Conservation (phyloP, 64 coral and sea anemone genomes). For the Montipora efflorescens region DNA sequence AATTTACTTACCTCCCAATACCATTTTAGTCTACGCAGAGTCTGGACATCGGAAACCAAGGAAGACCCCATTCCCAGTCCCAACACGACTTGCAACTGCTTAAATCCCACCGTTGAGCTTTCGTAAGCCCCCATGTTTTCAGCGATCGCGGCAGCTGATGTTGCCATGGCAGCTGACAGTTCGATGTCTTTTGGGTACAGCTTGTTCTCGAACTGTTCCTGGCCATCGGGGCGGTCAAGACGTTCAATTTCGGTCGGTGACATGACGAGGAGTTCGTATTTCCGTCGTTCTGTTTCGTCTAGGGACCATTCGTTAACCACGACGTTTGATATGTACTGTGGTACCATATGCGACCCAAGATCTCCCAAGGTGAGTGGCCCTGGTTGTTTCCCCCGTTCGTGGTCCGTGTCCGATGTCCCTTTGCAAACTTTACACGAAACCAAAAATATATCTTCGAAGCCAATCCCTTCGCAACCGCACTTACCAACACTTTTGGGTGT, state of each 20-base stretch:
- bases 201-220: slow-evolving; percentile 26
- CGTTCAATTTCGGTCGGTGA: slow-evolving; percentile 23
- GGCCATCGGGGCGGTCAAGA: neutral
- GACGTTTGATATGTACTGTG: neutral
- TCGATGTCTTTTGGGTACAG: slow-evolving; percentile 61
- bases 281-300: neutral
- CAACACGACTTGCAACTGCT: slow-evolving; percentile 81
- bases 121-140: slow-evolving; percentile 26
- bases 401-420: too few relatives aligned
- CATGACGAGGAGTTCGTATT: slow-evolving; percentile 24
- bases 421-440: too few relatives aligned
- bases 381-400: too few relatives aligned
- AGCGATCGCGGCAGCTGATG: slow-evolving; percentile 67
- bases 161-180: slow-evolving; percentile 88
- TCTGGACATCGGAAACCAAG: neutral
- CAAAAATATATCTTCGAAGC: too few relatives aligned
- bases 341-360: too few relatives aligned
- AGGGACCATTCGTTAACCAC: slow-evolving; percentile 1
- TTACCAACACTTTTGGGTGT: too few relatives aligned
- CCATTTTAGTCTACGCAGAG: neutral
- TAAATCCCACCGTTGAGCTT: slow-evolving; percentile 33
- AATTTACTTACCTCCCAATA: neutral
- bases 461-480: too few relatives aligned
- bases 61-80: slow-evolving; percentile 33
- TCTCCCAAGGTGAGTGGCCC: too few relatives aligned